Base-by-base conservation (phyloP, 2,888 invertebrate genomes). In the Phalera bucephala region DNA sequence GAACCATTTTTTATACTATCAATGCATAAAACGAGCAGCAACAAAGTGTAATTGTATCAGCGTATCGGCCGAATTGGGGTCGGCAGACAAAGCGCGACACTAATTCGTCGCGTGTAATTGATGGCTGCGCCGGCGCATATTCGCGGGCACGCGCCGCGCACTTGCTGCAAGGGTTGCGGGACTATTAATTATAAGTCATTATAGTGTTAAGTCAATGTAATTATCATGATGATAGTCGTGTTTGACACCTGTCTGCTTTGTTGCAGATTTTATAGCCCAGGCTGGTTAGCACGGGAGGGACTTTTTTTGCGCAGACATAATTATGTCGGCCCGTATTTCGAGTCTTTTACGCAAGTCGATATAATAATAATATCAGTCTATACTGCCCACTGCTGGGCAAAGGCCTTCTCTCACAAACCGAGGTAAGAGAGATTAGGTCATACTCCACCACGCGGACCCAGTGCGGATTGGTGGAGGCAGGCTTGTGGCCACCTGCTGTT, bases 81-180 rank as follows among this genome's bases (percentile, higher is more conserved):
- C 34, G 41, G 13, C 23, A 35, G 20, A 38, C 40, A 26, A 48
- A 36, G 40, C 28, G 28, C 47, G 50, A 51, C 47, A 33, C 34
- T 51, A 58, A 60, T 58, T 45, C 44, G 32, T 44, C 39, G 19
- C 36, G 34, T 39, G 31, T 61, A 60, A 60, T 61, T 60, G 58
- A 60, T 61, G 49, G 47, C 19, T 17, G 35, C 52, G 48, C 47
- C 13, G 7, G 35, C 53, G 48, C 58, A 57, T 13, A 8, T 27
- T 57, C 52, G 39, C 7, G 31, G 40, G 33, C 61, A 59, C 61
- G 59, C 44, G 32, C 44, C 41, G 40, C 34, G 31, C 55, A 57
- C 49, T 57, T 57, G 52, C 41, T 11, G 41, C 32, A 39, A 51
- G 60, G 60, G 60, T 56, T 45, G 20, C 17, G n/a, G n/a, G 25